Conservation (phyloP, 2,797 vertebrate species). For the Chaunax sp. region DNA sequence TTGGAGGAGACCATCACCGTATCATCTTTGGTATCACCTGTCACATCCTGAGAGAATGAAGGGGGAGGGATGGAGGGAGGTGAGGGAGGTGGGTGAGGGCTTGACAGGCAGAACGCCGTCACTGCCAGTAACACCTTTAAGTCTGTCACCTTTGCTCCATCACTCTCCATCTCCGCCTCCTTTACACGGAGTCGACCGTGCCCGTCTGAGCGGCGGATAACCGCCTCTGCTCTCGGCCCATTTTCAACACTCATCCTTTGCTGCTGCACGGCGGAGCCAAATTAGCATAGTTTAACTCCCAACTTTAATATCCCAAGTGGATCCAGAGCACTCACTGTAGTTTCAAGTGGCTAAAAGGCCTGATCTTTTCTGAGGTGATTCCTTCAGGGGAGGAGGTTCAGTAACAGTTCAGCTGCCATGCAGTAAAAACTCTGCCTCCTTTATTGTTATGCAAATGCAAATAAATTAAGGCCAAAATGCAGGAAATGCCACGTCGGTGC, state of each 20-base stretch:
- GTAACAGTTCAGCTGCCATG: slow-evolving; percentile 41
- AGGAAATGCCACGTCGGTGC: slow-evolving; percentile 48
- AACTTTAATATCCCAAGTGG: background rate
- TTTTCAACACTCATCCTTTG: too few species aligned
- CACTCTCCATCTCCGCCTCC: slow-evolving; percentile 85
- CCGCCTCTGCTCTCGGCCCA: slow-evolving; percentile 27
- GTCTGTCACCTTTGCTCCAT: slow-evolving; percentile 90
- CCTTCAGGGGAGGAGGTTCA: slow-evolving; percentile 48
- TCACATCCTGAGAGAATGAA: slow-evolving; percentile 74
- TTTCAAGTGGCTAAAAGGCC: background rate
- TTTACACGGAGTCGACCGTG: too few species aligned
- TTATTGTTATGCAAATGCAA: slow-evolving; percentile 12
- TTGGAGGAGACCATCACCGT: too few species aligned
- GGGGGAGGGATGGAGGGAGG: slow-evolving; percentile 14
- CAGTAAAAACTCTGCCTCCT: background rate
- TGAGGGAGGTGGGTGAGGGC: slow-evolving; percentile 29
- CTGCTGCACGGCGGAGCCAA: background rate
- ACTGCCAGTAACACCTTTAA: slow-evolving; percentile 89
- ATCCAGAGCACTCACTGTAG: background rate
- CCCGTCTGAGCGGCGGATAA: slow-evolving; percentile 81
- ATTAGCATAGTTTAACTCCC: slow-evolving; percentile 4
- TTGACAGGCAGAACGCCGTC: slow-evolving; percentile 86
- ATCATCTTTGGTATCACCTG: slow-evolving; percentile 81
- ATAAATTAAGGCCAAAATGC: too few species aligned
- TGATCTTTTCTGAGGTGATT: slow-evolving; percentile 17